phyloP scores from a whole-genome alignment of 2,113 vertebrate genomes.

The Lepus europaeus region DNA sequence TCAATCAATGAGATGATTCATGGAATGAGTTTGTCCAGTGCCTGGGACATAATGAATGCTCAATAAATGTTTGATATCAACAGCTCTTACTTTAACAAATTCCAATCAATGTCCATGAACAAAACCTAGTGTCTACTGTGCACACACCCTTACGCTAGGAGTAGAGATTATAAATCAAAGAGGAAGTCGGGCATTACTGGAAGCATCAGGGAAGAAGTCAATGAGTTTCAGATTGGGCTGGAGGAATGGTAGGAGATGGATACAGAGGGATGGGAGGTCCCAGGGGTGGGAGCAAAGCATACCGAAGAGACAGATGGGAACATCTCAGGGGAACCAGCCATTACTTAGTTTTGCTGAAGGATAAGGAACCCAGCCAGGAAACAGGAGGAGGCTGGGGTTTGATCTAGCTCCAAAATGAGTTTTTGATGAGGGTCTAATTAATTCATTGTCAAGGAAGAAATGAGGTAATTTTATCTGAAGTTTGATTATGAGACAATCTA shows the following conservation, averaged over 20 bases:
- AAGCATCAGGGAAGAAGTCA: background rate
- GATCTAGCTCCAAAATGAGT: background rate
- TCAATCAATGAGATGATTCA: background rate
- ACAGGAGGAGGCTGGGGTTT: background rate
- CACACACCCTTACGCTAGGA: background rate
- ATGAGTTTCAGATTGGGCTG: background rate
- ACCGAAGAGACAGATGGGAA: background rate
- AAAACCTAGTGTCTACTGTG: background rate
- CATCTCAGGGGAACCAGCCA: background rate
- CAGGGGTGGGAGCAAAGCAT: background rate
- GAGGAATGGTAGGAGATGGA: background rate
- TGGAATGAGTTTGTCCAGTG: background rate
- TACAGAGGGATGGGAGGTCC: background rate
- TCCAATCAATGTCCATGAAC: background rate
- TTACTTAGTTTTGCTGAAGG: background rate
- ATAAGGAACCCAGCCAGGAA: background rate
- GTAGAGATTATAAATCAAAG: background rate
- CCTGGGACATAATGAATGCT: background rate
- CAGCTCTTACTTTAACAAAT: background rate
- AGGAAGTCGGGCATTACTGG: background rate
- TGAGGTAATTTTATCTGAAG: background rate
- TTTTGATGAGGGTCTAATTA: background rate
- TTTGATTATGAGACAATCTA: background rate
- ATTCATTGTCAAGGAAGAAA: background rate
- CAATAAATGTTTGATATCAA: background rate